Percentiles rank a stretch among this genome's conserved stretches.
These are phyloP conservation scores for Oryctes rhinoceros DNA, from an alignment of 1,140 invertebrate species.

Conservation along the genomic window DNA sequence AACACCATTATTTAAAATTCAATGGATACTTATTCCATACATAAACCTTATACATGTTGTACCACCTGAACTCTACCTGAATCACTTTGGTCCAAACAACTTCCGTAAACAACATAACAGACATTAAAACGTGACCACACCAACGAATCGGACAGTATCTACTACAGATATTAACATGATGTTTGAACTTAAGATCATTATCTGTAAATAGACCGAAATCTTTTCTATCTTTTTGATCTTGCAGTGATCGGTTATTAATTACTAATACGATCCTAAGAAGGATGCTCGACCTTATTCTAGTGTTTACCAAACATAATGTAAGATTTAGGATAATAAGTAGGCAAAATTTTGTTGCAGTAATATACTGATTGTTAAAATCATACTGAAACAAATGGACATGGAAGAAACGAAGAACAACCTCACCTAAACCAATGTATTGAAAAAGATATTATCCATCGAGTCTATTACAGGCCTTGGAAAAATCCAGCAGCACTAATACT, in stretches of 20 bases:
- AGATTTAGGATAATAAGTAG: background rate
- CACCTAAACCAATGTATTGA: too few species aligned
- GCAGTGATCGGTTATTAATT: background rate
- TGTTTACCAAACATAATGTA: background rate
- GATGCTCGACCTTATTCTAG: background rate
- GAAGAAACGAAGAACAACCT: too few species aligned
- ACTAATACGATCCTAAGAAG: background rate
- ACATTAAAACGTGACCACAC: background rate
- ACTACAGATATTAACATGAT: constrained; percentile 30
- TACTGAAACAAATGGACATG: too few species aligned
- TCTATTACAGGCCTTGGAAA: too few species aligned
- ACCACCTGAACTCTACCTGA: constrained; percentile 5
- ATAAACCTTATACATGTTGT: constrained; percentile 21
- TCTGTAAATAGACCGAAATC: background rate
- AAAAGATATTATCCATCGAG: too few species aligned
- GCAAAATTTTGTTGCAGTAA: too few species aligned
- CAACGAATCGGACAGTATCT: background rate
- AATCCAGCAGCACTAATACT: too few species aligned
- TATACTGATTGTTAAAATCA: too few species aligned
- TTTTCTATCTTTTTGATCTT: background rate
- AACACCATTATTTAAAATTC: constrained; percentile 4
- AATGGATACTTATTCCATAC: constrained; percentile 17
- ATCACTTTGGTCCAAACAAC: background rate
- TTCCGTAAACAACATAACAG: constrained; percentile 28
- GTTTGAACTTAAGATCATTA: background rate